These are phyloP conservation scores for Molorchus minor DNA, from an alignment of 2,888 invertebrate genomes.

Conservation along the genomic window DNA sequence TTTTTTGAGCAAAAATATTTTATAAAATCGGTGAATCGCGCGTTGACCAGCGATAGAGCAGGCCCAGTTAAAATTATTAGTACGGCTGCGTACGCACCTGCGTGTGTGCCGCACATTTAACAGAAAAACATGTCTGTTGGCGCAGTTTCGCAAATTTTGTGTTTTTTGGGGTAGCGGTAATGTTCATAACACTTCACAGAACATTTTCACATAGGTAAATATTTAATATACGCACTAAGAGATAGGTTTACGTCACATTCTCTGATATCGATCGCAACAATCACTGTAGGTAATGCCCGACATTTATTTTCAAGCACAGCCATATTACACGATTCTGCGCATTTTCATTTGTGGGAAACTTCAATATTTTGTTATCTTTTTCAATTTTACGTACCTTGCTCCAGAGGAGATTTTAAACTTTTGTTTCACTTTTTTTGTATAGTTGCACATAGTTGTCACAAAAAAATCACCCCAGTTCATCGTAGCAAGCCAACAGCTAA, in stretches of 20 bases:
- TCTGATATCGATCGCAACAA: slow-evolving; percentile 70
- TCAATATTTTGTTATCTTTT: slow-evolving; percentile 34
- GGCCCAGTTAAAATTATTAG: slow-evolving; percentile 87
- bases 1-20: slow-evolving; percentile 16
- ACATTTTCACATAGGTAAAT: slow-evolving; percentile 57
- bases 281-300: slow-evolving; percentile 63
- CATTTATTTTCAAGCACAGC: slow-evolving; percentile 67
- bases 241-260: slow-evolving; percentile 62
- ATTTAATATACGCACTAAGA: slow-evolving; percentile 56
- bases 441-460: background rate
- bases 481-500: background rate
- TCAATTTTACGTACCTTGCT: slow-evolving; percentile 3
- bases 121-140: slow-evolving; percentile 62
- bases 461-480: background rate
- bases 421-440: background rate
- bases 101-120: slow-evolving; percentile 71
- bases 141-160: slow-evolving; percentile 56
- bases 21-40: slow-evolving; percentile 58
- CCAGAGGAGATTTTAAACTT: background rate
- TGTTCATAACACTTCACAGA: slow-evolving; percentile 53
- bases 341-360: slow-evolving; percentile 51
- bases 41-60: slow-evolving; percentile 71
- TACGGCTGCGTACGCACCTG: slow-evolving; percentile 98
- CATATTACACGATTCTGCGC: slow-evolving; percentile 79
- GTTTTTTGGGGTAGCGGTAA: slow-evolving; percentile 49